Base-by-base conservation (phyloP, 2,888 invertebrate genomes). In the Acheta domesticus region DNA sequence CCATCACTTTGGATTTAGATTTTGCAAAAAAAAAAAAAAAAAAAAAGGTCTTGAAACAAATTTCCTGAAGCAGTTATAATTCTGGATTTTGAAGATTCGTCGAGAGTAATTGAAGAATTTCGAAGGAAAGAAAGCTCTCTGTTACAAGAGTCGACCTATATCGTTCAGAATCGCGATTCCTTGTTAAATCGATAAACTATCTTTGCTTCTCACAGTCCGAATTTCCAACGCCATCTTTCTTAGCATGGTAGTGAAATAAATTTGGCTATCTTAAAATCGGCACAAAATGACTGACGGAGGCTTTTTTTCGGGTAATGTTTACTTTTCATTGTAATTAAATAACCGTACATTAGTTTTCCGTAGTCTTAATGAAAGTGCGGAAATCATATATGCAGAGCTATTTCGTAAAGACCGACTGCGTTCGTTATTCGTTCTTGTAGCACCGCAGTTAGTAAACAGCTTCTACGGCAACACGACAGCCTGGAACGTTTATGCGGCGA, bases 251-350 rank as follows among this genome's bases (percentile, higher is more conserved):
- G 80, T 80, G 77, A 78, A 75, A 75, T 80, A 80, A 80, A 75
- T 75, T 80, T 78, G 75, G 78, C 77, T 49, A 50, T 48, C 36
- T 75, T 78, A 77, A 75, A 76, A 77, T 48, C 75, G 77, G 74
- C 77, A 23, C 80, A 78, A 80, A 80, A 80, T 80, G 80, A 80
- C 77, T 75, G 80, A 80, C 75, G 80, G 77, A 80, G 80, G 80
- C 80, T 80, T 78, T 80, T n/a, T 80, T 80, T 80, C 80, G 80
- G 80, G 80, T 80, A 80, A 80, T 80, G 80, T 80, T 77, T 74
- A 77, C 50, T 78, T 16, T 75, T 75, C 36, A 74, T 77, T 75
- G 77, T 75, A 80, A 77, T n/a, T 75, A 62, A 75, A 80, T 80
- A 78, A 78, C 78, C 78, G 77, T 78, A 77, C 62, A 78, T 78